These are phyloP conservation scores for Stercorarius parasiticus DNA, from an alignment of 2,113 vertebrate species.

Conservation along the genomic window DNA sequence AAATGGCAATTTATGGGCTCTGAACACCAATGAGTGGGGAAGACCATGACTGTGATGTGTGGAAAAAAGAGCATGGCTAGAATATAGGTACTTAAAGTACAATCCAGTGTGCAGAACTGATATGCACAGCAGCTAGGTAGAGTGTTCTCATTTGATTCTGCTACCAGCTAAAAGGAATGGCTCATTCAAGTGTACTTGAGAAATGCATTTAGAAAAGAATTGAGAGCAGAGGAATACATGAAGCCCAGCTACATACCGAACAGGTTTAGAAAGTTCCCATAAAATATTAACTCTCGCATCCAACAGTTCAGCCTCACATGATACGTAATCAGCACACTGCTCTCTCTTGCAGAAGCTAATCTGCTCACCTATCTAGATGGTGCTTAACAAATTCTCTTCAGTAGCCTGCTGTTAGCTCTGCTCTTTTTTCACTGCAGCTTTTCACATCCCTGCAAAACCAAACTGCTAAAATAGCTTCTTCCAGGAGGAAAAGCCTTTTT, in stretches of 20 bases:
- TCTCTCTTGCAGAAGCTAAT: not conserved
- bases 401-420: not conserved
- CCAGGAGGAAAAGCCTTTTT: not conserved
- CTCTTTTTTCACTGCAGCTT: not conserved
- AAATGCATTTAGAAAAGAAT: not conserved
- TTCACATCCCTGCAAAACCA: not conserved
- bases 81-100: not conserved
- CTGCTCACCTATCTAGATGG: not conserved
- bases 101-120: not conserved
- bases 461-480: not conserved
- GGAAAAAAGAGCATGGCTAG: not conserved
- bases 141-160: not conserved
- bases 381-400: not conserved
- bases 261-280: not conserved
- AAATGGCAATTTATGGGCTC: not conserved
- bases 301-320: not conserved
- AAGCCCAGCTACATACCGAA: not conserved
- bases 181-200: not conserved
- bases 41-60: not conserved
- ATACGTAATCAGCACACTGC: not conserved
- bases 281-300: not conserved
- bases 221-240: not conserved
- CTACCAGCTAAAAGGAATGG: not conserved
- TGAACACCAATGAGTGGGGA: not conserved
- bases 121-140: not conserved